Percentiles rank a stretch among this genome's conserved stretches.
phyloP scores from a whole-genome alignment of 2,113 vertebrate genomes.

The Myotis brandtii region DNA sequence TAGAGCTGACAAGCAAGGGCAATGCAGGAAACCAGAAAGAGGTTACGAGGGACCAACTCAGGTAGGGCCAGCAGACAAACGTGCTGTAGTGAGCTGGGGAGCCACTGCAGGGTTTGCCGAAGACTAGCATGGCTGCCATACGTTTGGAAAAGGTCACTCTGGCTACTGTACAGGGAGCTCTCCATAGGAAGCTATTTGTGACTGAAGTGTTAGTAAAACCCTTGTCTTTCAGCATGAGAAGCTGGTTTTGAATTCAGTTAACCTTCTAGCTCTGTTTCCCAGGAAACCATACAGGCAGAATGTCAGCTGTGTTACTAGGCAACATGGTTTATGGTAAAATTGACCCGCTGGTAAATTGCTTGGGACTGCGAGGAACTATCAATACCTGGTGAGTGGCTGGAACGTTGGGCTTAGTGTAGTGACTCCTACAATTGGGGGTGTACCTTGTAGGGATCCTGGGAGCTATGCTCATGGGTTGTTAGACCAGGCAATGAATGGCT shows the following conservation, averaged over 20 bases:
- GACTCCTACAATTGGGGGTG: background rate
- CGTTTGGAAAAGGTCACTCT: background rate
- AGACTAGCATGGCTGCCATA: rapidly evolving
- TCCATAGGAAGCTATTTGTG: background rate
- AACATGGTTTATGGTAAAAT: slow-evolving; percentile 26
- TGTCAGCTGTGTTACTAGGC: slow-evolving; percentile 34
- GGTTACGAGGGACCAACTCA: background rate
- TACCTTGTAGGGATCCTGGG: background rate
- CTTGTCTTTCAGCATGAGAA: background rate
- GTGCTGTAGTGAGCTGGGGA: background rate
- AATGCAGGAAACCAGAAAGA: background rate
- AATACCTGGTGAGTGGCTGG: background rate
- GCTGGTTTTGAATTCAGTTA: slow-evolving; percentile 15
- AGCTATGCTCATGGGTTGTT: background rate
- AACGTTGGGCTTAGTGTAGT: background rate
- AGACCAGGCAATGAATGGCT: background rate
- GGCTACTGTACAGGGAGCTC: background rate
- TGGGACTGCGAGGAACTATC: background rate
- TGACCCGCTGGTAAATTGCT: background rate
- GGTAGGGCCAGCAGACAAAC: background rate
- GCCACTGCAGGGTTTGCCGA: background rate
- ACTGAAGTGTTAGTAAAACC: background rate
- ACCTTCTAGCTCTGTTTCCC: background rate
- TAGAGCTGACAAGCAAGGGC: background rate
- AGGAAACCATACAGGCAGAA: slow-evolving; percentile 60